Percentiles rank a stretch among this genome's conserved stretches.
These are phyloP conservation scores for Antechinus flavipes DNA, from an alignment of 2,113 vertebrate species.

Conservation along the genomic window DNA sequence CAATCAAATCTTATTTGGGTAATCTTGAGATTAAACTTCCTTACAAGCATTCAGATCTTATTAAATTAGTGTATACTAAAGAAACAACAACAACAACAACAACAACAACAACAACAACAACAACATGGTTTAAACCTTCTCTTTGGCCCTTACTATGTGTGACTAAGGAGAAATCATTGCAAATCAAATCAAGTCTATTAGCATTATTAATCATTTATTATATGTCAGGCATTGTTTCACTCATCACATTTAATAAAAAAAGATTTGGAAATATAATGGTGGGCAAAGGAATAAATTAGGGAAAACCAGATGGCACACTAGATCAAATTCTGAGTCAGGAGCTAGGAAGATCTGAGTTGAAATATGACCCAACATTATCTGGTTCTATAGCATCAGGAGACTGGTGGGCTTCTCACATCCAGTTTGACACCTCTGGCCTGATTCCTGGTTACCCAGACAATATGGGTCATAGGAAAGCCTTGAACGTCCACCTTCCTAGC, in stretches of 20 bases:
- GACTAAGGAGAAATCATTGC: not conserved
- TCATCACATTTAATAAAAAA: too few relatives aligned
- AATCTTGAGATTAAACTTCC: not conserved
- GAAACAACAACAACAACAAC: too few relatives aligned
- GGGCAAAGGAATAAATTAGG: too few relatives aligned
- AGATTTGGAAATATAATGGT: too few relatives aligned
- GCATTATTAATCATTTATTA: not conserved
- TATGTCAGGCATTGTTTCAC: not conserved
- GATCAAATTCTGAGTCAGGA: too few relatives aligned
- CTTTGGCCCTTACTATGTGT: not conserved
- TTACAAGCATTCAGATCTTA: not conserved
- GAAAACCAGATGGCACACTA: too few relatives aligned
- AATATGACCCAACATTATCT: too few relatives aligned
- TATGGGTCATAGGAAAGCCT: not conserved
- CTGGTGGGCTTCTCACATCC: too few relatives aligned
- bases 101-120: too few relatives aligned
- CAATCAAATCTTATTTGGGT: not conserved
- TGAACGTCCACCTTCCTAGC: not conserved
- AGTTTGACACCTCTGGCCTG: not conserved
- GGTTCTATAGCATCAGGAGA: too few relatives aligned
- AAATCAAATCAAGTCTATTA: not conserved
- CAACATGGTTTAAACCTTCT: not conserved
- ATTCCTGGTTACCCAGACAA: not conserved
- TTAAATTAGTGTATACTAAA: not conserved
- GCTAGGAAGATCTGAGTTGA: too few relatives aligned